Base-by-base conservation (phyloP, 2,797 vertebrate genomes). In the Brotogeris chrysoptera region DNA sequence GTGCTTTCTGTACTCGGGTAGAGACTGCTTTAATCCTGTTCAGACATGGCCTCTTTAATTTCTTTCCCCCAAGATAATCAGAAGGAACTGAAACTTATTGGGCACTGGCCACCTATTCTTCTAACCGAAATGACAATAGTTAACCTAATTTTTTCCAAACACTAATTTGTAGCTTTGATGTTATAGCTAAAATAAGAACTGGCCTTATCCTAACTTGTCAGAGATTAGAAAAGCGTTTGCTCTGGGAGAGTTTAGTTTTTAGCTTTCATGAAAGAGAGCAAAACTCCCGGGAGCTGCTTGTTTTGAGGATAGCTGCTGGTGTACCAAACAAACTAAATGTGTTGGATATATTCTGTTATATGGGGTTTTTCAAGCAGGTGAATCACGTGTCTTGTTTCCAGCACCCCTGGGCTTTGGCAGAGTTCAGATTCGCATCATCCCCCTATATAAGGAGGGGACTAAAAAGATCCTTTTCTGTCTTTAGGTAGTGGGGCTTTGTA, bases 11-110 rank as follows among this genome's bases (percentile, higher is more conserved):
- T 95, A 39, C 53, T 86, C 1, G 0, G 80, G 90, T 38, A 86
- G 87, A 88, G 57, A 38, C 47, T 63, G 89, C 87, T 94, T 95
- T 96, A 91, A 94, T 95, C 80, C 85, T 2, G n/a, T 90, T 43
- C 77, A 47, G 66, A 73, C 28, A n/a, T 1, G 6, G 85, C 44
- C 71, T 86, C 92, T 94, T 76, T 13, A 91, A 84, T 93, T 94
- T 94, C 53, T 83, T 95, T 86, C 73, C 52, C 53, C 53, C 50
- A 90, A 66, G 55, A 66, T 59, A 93, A 86, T 86, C 63, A 84
- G 82, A 82, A 93, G 57, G 80, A 93, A 86, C 61, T 60, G 63
- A 90, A 91, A 76, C 21, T 65, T 88, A 36, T 6, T 83, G 55
- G 55, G 23, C 84, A 50, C 59, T 28, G 27, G 60, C 39, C 47